Evolutionary conservation across 2,888 invertebrate species (phyloP), one percentile per base, ranked within the genome.

Genomic region (Lasioglossum figueresi): DNA sequence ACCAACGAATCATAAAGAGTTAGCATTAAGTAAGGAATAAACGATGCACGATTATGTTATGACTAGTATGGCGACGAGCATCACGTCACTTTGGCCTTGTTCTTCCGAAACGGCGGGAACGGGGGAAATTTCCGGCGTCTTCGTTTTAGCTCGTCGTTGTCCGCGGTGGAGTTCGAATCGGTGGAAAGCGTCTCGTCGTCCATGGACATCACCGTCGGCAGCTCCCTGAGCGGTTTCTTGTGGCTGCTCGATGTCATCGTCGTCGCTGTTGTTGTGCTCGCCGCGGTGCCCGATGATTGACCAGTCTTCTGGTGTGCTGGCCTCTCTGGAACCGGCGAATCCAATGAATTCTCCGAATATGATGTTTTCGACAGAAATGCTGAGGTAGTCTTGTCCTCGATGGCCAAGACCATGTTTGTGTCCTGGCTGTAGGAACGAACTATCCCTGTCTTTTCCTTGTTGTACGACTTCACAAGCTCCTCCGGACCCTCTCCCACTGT

Each of bases 151-250:
- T 95, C 97, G 92, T 97, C 97, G 87, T 94, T 94, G 81, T 97
- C 97, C 92, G 96, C 95, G 8, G 97, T 95, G 0, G 97, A 97
- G 88, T 95, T 95, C 0, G 97, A 97, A 93, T 97, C 97, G 0
- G 97, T 97, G 2, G 97, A 97, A 83, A 96, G 95, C 27, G 96
- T 95, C 90, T 97, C 97, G 87, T 97, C 97, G 88, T 97, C 97
- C 1, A 95, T 89, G 16, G 93, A 93, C 89, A 93, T 91, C 4
- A 94, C 91, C 4, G 93, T 93, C 40, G 94, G 92, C 74, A 95
- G 83, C 59, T 95, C 95, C 80, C 82, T 93, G 8, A 92, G 76
- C n/a, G 90, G 84, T 45, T 91, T 91, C 70, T 86, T 86, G 1
- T 85, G 79, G 75, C 76, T 87, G 5, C 37, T 63, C 19, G 79